Evolutionary conservation across 2,113 vertebrate species (phyloP).

Genomic region (Lonchura striata): DNA sequence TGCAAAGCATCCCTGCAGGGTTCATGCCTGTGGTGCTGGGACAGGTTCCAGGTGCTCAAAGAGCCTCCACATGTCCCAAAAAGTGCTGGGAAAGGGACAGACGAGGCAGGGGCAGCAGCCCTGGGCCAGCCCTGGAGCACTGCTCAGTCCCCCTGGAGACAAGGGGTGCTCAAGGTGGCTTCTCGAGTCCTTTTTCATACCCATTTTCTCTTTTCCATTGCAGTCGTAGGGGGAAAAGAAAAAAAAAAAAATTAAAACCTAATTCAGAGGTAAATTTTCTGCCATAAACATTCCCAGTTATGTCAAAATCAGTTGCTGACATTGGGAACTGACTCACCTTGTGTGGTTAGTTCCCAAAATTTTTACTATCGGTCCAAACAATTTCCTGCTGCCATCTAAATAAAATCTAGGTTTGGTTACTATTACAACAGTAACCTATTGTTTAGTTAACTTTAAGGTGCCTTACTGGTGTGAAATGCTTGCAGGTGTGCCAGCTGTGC

Average conservation of each 20-base stretch:
- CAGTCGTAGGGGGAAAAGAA: fast-evolving
- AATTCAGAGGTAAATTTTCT: not conserved
- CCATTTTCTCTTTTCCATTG: not conserved
- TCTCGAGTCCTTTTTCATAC: not conserved
- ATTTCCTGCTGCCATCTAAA: not conserved
- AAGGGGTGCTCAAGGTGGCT: not conserved
- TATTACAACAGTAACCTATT: not conserved
- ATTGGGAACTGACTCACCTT: not conserved
- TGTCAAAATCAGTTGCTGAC: not conserved
- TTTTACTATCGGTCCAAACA: not conserved
- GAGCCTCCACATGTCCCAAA: not conserved
- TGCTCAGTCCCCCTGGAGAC: not conserved
- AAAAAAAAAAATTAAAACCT: not conserved
- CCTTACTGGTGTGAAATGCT: not conserved
- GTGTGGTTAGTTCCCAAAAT: fast-evolving
- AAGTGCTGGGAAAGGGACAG: not conserved
- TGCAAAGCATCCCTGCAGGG: not conserved
- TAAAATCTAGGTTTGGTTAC: not conserved
- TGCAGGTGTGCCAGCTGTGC: not conserved
- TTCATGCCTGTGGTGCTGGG: not conserved
- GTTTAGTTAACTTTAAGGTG: not conserved
- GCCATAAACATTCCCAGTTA: not conserved
- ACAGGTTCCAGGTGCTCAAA: not conserved
- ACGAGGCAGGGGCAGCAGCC: not conserved
- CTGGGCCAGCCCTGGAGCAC: not conserved